Percentiles rank a stretch among this genome's conserved stretches.
Evolutionary conservation across 2,113 vertebrate species (phyloP).

Genomic region (Gallinago media): DNA sequence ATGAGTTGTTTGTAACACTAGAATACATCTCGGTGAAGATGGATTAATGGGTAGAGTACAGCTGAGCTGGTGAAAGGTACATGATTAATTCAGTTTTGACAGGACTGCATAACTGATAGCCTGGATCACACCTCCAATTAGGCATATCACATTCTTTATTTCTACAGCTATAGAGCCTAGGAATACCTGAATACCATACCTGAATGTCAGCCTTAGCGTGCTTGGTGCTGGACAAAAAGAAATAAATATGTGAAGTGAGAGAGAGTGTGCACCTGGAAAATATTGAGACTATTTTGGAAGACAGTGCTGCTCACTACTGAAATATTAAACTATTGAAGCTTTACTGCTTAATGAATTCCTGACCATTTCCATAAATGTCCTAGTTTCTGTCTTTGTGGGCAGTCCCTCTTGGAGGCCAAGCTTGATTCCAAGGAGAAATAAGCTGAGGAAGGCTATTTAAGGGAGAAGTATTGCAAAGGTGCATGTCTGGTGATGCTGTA

Average conservation of each 20-base stretch:
- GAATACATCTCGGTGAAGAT: not conserved
- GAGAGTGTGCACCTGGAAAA: not conserved
- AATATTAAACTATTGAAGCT: not conserved
- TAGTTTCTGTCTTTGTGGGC: not conserved
- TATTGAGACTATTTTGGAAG: not conserved
- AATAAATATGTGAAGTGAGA: not conserved
- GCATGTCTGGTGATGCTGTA: not conserved
- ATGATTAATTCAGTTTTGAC: constrained; percentile 50
- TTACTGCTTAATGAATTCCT: not conserved
- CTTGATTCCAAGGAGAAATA: not conserved
- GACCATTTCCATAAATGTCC: not conserved
- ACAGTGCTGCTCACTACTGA: not conserved
- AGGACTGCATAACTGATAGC: constrained; percentile 46
- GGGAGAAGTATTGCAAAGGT: not conserved
- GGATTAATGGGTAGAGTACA: constrained; percentile 33
- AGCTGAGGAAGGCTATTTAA: not conserved
- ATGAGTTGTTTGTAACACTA: constrained; percentile 31
- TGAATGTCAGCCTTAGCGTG: not conserved
- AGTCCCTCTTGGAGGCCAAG: not conserved
- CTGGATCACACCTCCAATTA: constrained; percentile 51
- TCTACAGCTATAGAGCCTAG: not conserved
- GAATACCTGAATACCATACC: not conserved
- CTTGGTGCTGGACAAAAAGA: not conserved
- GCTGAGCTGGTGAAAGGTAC: constrained; percentile 22
- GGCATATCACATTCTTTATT: constrained; percentile 35